Percentiles rank a stretch among this genome's conserved stretches.
Evolutionary conservation across 1,140 invertebrate species (phyloP).

Genomic region (Microplitis mediator): DNA sequence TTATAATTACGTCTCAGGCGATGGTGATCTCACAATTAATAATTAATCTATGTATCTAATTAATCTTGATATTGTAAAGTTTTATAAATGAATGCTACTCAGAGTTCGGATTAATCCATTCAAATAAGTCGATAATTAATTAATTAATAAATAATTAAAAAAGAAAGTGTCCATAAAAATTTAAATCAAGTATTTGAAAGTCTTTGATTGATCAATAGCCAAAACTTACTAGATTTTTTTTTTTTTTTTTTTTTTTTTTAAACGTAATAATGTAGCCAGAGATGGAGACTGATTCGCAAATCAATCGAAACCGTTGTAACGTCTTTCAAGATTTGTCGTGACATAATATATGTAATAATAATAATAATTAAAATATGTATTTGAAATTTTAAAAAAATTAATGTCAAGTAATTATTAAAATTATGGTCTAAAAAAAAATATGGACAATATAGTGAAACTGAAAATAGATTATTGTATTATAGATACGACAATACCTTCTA

Average conservation of each 20-base stretch:
- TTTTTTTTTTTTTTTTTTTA: slow-evolving; percentile 29
- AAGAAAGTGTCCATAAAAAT: slow-evolving; percentile 2
- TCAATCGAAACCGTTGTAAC: slow-evolving; percentile 31
- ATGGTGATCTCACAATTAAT: slow-evolving; percentile 49
- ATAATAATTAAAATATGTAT: background rate
- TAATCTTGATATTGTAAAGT: slow-evolving; percentile 35
- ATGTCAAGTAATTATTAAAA: no score
- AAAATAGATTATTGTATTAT: slow-evolving; percentile 23
- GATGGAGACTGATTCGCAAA: slow-evolving; percentile 36
- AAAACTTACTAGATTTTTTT: slow-evolving; percentile 17
- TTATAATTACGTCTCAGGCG: slow-evolving; percentile 48
- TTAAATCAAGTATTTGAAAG: background rate
- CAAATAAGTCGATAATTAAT: slow-evolving; percentile 1
- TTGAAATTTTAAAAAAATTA: no score
- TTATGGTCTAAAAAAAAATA: slow-evolving; percentile 39
- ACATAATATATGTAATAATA: slow-evolving; percentile 22
- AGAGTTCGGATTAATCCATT: slow-evolving; percentile 20
- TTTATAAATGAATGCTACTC: slow-evolving; percentile 29
- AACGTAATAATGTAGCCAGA: slow-evolving; percentile 33
- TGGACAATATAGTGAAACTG: slow-evolving; percentile 32
- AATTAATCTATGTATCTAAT: slow-evolving; percentile 26
- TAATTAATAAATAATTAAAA: background rate
- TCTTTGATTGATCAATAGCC: slow-evolving; percentile 13
- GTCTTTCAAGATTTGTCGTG: slow-evolving; percentile 30
- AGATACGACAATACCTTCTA: slow-evolving; percentile 32